Conservation (phyloP, 2,888 invertebrate genomes). For the Eupithecia inturbata region DNA sequence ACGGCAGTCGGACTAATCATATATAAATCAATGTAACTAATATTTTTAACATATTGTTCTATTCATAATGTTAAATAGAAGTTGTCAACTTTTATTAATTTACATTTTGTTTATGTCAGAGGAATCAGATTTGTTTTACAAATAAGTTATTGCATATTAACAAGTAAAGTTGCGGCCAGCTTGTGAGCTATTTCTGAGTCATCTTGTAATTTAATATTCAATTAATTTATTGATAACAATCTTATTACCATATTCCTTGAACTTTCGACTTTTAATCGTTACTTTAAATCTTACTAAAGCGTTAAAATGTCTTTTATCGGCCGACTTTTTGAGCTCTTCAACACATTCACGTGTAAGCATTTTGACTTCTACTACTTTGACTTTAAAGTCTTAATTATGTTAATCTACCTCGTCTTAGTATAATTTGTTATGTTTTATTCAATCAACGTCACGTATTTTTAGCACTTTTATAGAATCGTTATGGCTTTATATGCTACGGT, state of each 20-base stretch:
- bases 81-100: not conserved
- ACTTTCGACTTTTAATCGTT: slow-evolving; percentile 37
- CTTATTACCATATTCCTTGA: slow-evolving; percentile 44
- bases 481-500: slow-evolving; percentile 14
- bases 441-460: slow-evolving; percentile 17
- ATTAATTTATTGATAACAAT: slow-evolving; percentile 45
- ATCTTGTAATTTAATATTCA: slow-evolving; percentile 43
- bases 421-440: slow-evolving; percentile 12
- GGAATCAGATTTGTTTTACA: not conserved
- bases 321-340: slow-evolving; percentile 20
- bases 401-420: not conserved
- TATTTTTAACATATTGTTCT: not conserved
- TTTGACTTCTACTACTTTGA: slow-evolving; percentile 8
- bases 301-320: slow-evolving; percentile 34
- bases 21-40: slow-evolving; percentile 9
- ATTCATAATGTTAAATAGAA: not conserved
- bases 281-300: slow-evolving; percentile 37
- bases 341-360: slow-evolving; percentile 4
- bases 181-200: slow-evolving; percentile 23
- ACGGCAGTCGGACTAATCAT: not conserved
- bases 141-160: slow-evolving; percentile 2
- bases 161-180: not conserved
- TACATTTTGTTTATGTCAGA: not conserved
- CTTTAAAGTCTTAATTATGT: slow-evolving; percentile 11
- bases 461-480: slow-evolving; percentile 21